Evolutionary conservation across 2,888 invertebrate genomes (phyloP), one percentile per base, ranked within the genome.

Genomic region (Hypselothyrea guttata): DNA sequence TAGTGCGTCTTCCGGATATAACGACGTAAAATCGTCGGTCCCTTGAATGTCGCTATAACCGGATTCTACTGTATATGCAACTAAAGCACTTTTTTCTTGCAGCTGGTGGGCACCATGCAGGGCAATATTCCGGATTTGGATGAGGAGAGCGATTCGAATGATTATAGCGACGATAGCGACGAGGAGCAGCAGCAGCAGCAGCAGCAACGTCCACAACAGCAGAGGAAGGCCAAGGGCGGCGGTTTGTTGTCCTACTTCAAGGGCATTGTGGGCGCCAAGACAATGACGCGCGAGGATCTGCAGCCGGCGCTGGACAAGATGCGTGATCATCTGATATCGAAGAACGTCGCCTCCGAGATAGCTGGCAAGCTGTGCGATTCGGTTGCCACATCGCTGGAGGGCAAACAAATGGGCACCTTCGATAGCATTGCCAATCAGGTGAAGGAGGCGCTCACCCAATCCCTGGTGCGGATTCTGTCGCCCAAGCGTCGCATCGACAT

Each of bases 331-430:
- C 92, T 99, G 52, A 98, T 99, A 77, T 92, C 93, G 0, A 99
- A 99, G 91, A 99, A 99, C 90, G 99, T 99, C 0, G 99, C 99
- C 8, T 91, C 97, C 0, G 99, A 99, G 82, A 98, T 99, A 84
- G 94, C 99, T 0, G 92, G 93, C 65, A 98, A 98, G 88, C 91
- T 99, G 16, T 98, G 98, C 88, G 96, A 98, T 52, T 98, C 98
- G 0, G 97, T 99, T 0, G 94, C 96, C 9, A 92, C 92, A 1
- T 97, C 97, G 88, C 91, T 99, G 22, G 96, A 97, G 87, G 99
- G 99, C 61, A 97, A 96, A 90, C 92, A 93, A 3, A 91, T 98
- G 60, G 98, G 99, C 11, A 99, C 99, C 1, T 99, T 99, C 89
- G 97, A 97, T 75, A 96, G 95, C 64, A 94, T 98, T n/a, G 94